Percentiles rank a stretch among this genome's conserved stretches.
phyloP scores from a whole-genome alignment of 2,113 vertebrate genomes.

The Phylloscopus trochilus region DNA sequence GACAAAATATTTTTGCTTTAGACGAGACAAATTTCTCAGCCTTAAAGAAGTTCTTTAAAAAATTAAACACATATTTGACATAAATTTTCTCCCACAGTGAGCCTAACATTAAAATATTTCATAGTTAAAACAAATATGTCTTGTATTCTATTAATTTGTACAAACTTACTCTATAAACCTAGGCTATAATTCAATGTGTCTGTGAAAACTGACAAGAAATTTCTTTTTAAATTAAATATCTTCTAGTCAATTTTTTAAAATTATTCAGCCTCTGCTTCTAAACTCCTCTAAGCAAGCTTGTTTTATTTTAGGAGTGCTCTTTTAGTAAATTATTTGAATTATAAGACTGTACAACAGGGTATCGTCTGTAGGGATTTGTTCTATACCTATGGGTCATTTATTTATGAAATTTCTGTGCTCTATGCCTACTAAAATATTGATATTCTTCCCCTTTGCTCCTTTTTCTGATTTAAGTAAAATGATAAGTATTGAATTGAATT shows the following conservation, averaged over 20 bases:
- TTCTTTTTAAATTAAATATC: neutral
- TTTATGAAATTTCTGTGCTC: constrained; percentile 16
- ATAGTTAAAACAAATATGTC: neutral
- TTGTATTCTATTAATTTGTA: neutral
- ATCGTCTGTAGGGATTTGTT: constrained; percentile 9
- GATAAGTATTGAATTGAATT: constrained; percentile 19
- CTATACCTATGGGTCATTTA: neutral
- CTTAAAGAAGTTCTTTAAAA: neutral
- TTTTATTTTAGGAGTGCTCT: neutral
- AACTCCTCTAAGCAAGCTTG: neutral
- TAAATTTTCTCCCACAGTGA: neutral
- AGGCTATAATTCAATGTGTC: neutral
- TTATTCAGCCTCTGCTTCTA: neutral
- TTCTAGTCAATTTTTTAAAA: neutral
- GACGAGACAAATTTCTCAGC: neutral
- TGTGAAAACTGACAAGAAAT: neutral
- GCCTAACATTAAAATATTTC: neutral
- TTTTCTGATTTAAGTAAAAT: constrained; percentile 7
- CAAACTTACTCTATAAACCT: neutral
- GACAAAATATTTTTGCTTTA: constrained; percentile 10
- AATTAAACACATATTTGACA: neutral
- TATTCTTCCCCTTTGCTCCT: neutral
- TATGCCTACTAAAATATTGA: neutral
- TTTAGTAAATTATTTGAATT: constrained; percentile 32
- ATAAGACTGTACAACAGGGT: neutral